Evolutionary conservation across 2,113 vertebrate species (phyloP).

Genomic region (Epinephelus cyanopodus): DNA sequence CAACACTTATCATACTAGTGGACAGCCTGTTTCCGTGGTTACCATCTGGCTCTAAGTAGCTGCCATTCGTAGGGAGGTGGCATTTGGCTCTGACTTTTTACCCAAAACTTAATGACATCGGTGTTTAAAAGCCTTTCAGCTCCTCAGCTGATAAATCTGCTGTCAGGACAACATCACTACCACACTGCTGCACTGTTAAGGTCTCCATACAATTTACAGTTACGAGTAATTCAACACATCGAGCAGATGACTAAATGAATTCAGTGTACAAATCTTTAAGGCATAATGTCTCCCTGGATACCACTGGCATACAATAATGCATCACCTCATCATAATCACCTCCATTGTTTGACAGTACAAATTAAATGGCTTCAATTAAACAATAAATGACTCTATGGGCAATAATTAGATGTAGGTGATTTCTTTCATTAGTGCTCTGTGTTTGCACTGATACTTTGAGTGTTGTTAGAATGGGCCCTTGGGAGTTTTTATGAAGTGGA

Average conservation of each 20-base stretch:
- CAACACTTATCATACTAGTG: too few species aligned
- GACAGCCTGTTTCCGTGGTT: too few species aligned
- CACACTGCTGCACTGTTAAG: neutral
- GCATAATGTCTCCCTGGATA: conserved; percentile 15
- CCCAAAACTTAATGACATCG: neutral
- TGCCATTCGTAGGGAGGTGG: neutral
- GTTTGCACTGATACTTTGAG: conserved; percentile 13
- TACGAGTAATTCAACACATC: neutral
- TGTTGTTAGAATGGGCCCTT: neutral
- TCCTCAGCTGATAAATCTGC: neutral
- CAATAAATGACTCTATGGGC: conserved; percentile 1
- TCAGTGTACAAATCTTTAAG: neutral
- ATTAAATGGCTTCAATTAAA: conserved; percentile 27
- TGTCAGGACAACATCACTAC: neutral
- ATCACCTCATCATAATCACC: conserved; percentile 16
- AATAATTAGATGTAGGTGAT: conserved; percentile 24
- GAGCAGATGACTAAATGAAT: neutral
- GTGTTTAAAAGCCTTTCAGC: neutral
- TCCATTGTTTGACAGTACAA: conserved; percentile 15
- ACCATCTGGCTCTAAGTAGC: too few species aligned
- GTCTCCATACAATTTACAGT: neutral
- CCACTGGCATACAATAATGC: conserved; percentile 8
- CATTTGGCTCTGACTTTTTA: conserved; percentile 9
- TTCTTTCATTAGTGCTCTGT: conserved; percentile 7
- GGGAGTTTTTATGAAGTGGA: neutral